Base-by-base conservation (phyloP, 1,140 invertebrate species). In the Halotydeus destructor region DNA sequence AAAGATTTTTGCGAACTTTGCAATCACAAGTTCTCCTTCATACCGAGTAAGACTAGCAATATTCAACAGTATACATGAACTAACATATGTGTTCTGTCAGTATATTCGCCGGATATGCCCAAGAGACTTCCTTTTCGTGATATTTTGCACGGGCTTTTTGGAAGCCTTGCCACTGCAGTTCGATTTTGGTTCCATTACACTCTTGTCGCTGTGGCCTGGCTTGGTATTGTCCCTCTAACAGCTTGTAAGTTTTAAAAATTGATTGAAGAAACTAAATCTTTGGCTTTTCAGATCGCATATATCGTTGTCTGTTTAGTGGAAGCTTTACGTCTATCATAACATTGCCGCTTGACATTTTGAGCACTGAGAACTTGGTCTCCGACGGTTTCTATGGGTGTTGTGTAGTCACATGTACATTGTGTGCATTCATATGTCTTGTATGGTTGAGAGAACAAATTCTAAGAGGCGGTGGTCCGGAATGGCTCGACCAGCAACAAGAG, bases 1-100 rank as follows among this genome's bases (percentile, higher is more conserved):
- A 97, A 97, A 65, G 91, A 98, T 63, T 94, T 89, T 54, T 99
- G 94, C 64, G 94, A 99, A 63, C 65, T 99, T 48, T 99, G 94
- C 59, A 88, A 89, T 48, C 81, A 98, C 59, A 72, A 83, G 25
- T 98, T 96, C 64, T 88, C 88, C 3, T 99, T 99, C 57, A 89
- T 84, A 55, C 91, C 93, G 43, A 97, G 4, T 33, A 4, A 16
- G 1, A 36, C 2, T 1, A n/a, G n/a, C n/a, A n/a, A n/a, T n/a
- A n/a, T n/a, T n/a, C n/a, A n/a, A 3, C 21, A 11, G 19, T 43
- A 22, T 33, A 14, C 3, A 24, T 30, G 25, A 25, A 31, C 6
- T 12, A 34, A n/a, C 23, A 42, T 36, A 43, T 37, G 45, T 48
- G 47, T 43, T 50, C 39, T 55, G 57, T 22, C 52, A 71, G 69